A percentile compares a stretch with the other conserved stretches of the same genome.
Conservation (phyloP, 2,797 vertebrate species). For the Menidia menidia region DNA sequence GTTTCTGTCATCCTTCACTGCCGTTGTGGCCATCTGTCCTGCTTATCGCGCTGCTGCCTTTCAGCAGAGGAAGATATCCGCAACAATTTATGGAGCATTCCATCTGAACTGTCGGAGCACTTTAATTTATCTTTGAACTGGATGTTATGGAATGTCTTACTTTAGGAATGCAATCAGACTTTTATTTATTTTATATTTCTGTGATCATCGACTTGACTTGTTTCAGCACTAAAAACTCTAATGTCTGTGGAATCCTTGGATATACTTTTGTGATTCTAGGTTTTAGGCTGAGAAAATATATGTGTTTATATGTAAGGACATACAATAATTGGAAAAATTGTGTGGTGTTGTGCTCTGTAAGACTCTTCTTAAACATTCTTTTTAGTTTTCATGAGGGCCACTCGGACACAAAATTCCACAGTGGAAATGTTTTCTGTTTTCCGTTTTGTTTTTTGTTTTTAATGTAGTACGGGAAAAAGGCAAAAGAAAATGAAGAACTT, state of each 20-base stretch:
- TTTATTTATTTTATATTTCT: background rate
- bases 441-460: background rate
- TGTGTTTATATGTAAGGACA: too few relatives aligned
- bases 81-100: background rate
- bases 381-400: background rate
- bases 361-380: too few relatives aligned
- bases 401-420: background rate
- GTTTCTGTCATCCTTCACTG: background rate
- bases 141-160: background rate
- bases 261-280: background rate
- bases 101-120: background rate
- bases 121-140: constrained; percentile 6
- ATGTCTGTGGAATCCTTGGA: background rate
- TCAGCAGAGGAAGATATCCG: background rate
- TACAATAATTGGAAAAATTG: too few relatives aligned
- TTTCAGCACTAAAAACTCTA: background rate
- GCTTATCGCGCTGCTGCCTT: background rate
- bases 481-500: background rate
- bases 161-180: background rate
- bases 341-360: too few relatives aligned
- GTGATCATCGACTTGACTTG: background rate
- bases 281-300: too few relatives aligned
- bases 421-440: background rate
- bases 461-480: background rate
- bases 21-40: background rate